Percentiles rank a stretch among this genome's conserved stretches.
Evolutionary conservation across 1,140 invertebrate species (phyloP).

Genomic region (Proctacanthus coquilletti): DNA sequence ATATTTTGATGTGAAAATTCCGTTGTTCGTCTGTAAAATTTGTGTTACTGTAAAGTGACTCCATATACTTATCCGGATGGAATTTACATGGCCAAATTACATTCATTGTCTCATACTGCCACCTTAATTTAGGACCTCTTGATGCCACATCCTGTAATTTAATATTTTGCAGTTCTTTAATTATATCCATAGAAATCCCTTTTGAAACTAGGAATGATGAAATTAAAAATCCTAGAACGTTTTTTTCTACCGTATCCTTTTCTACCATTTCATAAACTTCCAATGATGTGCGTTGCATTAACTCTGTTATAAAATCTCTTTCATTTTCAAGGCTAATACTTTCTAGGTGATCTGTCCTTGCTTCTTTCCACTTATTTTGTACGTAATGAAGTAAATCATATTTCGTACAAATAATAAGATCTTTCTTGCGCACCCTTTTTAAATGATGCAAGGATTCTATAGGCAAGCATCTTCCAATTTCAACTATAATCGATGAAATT

Average conservation of each 20-base stretch:
- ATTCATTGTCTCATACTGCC: slow-evolving; percentile 46
- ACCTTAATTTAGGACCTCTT: slow-evolving; percentile 41
- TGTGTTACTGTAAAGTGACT: slow-evolving; percentile 42
- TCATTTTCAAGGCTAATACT: not conserved
- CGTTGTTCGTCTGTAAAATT: slow-evolving; percentile 46
- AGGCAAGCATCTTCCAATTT: slow-evolving; percentile 37
- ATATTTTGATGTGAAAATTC: slow-evolving; percentile 43
- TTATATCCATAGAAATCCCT: slow-evolving; percentile 12
- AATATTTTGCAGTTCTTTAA: slow-evolving; percentile 30
- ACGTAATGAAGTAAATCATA: not conserved
- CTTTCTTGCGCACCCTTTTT: slow-evolving; percentile 50
- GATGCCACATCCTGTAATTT: slow-evolving; percentile 41
- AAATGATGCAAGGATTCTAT: slow-evolving; percentile 49
- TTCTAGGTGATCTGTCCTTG: not conserved
- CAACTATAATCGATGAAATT: slow-evolving; percentile 43
- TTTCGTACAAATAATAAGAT: slow-evolving; percentile 39
- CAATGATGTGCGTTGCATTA: slow-evolving; percentile 4
- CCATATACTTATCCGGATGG: slow-evolving; percentile 55
- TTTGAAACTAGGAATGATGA: slow-evolving; percentile 10
- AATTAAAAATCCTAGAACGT: not conserved
- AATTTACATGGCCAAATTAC: slow-evolving; percentile 74
- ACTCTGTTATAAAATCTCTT: not conserved
- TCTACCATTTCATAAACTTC: slow-evolving; percentile 10
- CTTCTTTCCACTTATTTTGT: not conserved
- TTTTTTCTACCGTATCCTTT: slow-evolving; percentile 10